These are phyloP conservation scores for Pycnonotus jocosus DNA, from an alignment of 2,113 vertebrate species.

Conservation along the genomic window DNA sequence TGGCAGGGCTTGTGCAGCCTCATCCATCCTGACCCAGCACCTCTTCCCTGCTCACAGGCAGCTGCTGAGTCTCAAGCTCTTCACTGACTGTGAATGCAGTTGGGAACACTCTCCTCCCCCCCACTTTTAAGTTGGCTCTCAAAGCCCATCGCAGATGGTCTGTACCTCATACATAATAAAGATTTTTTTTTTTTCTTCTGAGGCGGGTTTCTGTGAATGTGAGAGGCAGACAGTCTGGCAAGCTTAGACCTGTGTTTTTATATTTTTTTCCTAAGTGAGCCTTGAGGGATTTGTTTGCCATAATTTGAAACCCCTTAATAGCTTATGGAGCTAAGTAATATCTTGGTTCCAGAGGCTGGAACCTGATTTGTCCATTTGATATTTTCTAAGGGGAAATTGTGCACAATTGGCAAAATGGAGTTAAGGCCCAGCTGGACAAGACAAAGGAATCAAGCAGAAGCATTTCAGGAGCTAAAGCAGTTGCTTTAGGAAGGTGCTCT, in stretches of 20 bases:
- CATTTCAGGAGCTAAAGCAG: not conserved
- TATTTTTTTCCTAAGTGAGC: conserved; percentile 3
- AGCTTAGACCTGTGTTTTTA: conserved; percentile 19
- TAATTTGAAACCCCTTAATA: not conserved
- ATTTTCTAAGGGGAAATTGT: not conserved
- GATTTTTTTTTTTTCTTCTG: not conserved
- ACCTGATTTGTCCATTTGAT: not conserved
- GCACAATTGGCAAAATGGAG: not conserved
- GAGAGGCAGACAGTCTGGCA: conserved; percentile 15
- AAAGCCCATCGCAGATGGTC: conserved; percentile 8
- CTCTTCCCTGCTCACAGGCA: not conserved
- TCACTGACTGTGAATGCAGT: not conserved
- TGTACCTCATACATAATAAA: conserved; percentile 38
- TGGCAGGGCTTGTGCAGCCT: not conserved
- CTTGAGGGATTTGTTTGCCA: not conserved
- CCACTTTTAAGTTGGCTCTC: not conserved
- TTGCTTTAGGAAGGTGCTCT: not conserved
- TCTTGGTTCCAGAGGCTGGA: not conserved
- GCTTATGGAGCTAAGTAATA: not conserved
- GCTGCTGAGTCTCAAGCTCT: not conserved
- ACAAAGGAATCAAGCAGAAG: not conserved
- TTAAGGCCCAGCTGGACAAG: not conserved
- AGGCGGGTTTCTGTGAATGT: not conserved
- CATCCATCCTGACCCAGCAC: not conserved
- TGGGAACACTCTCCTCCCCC: not conserved